Evolutionary conservation across 2,888 invertebrate species (phyloP), one percentile per base, ranked within the genome.

Genomic region (Lingula anatina): DNA sequence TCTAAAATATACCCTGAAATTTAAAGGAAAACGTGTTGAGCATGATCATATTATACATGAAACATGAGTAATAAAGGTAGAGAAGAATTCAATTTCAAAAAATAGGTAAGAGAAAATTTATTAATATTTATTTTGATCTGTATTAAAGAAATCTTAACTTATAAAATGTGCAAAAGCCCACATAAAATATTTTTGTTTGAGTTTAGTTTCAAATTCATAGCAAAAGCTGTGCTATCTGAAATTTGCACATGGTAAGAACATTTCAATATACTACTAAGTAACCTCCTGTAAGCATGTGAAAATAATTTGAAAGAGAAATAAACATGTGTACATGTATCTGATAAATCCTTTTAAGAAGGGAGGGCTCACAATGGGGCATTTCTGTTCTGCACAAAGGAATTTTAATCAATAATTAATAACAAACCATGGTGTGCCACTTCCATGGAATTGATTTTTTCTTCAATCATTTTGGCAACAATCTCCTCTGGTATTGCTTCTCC

Each of bases 341-440:
- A n/a, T n/a, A n/a, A n/a, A n/a, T n/a, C n/a, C n/a, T n/a, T n/a
- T n/a, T n/a, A n/a, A n/a, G n/a, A n/a, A n/a, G n/a, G n/a, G n/a
- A n/a, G n/a, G n/a, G n/a, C n/a, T n/a, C n/a, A n/a, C n/a, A n/a
- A n/a, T n/a, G n/a, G n/a, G n/a, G n/a, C n/a, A n/a, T n/a, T n/a
- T n/a, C n/a, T n/a, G n/a, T n/a, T n/a, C n/a, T n/a, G n/a, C n/a
- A n/a, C n/a, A n/a, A n/a, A n/a, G n/a, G n/a, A n/a, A n/a, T n/a
- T n/a, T n/a, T n/a, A n/a, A n/a, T n/a, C n/a, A n/a, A n/a, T n/a
- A n/a, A n/a, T n/a, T n/a, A n/a, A 12, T 36, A 20, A 46, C 59
- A 50, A n/a, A 74, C 76, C 76, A 60, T 73, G 74, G 56, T 76
- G 75, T 28, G 70, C 68, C n/a, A 76, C 76, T 58, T 76, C 76